These are phyloP conservation scores for Aphelocoma californica DNA, from an alignment of 2,797 vertebrate genomes.

Conservation along the genomic window DNA sequence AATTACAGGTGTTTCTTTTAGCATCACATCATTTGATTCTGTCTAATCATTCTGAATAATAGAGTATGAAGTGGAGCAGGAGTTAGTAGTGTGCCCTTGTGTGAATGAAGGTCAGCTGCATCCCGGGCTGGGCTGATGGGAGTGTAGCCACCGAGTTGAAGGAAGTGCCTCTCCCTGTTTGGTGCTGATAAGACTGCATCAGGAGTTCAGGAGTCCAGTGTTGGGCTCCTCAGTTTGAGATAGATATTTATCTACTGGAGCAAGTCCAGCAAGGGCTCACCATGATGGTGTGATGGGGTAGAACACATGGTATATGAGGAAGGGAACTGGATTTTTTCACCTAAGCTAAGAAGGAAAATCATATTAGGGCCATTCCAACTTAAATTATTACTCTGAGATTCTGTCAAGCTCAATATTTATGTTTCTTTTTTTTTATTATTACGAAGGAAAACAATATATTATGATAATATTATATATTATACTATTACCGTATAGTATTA, in stretches of 20 bases:
- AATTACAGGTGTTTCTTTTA: background rate
- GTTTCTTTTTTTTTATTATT: background rate
- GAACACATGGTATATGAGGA: background rate
- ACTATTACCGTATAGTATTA: too few species aligned
- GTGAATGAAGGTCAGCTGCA: rapidly evolving
- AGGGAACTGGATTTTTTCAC: background rate
- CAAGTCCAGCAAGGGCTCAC: rapidly evolving
- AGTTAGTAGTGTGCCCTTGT: background rate
- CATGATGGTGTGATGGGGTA: background rate
- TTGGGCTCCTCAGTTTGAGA: background rate
- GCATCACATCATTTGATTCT: background rate
- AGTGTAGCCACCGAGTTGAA: rapidly evolving
- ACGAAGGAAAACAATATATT: background rate
- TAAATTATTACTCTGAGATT: background rate
- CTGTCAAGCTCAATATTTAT: background rate
- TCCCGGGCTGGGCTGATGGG: rapidly evolving
- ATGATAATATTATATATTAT: background rate
- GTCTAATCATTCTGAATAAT: background rate
- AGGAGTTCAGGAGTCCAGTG: background rate
- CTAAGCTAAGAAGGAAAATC: background rate
- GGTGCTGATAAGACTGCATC: background rate
- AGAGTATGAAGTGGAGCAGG: background rate
- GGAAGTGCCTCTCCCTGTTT: background rate
- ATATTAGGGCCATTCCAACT: background rate
- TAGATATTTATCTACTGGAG: background rate